phyloP scores from a whole-genome alignment of 2,113 vertebrate species.

The Regulus satrapa region DNA sequence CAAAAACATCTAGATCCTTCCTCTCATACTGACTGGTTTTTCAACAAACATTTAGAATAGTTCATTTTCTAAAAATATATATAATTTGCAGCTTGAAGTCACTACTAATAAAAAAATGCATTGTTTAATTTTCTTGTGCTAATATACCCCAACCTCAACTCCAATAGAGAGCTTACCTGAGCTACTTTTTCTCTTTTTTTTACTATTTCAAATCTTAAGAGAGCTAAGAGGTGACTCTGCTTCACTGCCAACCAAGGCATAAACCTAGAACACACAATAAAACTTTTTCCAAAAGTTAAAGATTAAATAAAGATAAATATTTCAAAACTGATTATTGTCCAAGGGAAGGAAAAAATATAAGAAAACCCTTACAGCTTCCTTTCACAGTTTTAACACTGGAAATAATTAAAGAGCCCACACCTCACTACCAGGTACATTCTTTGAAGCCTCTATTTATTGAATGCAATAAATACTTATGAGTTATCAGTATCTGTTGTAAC shows the following conservation, averaged over 20 bases:
- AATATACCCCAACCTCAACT: background rate
- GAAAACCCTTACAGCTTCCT: background rate
- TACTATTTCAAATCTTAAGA: background rate
- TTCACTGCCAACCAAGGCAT: background rate
- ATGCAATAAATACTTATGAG: constrained; percentile 21
- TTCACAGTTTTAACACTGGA: background rate
- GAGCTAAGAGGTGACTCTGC: background rate
- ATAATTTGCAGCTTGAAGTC: background rate
- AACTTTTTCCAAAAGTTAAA: background rate
- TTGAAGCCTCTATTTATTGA: constrained; percentile 26
- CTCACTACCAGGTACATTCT: background rate
- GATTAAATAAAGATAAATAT: background rate
- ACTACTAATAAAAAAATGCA: background rate
- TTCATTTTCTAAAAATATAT: background rate
- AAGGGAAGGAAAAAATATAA: background rate
- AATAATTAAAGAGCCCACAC: background rate
- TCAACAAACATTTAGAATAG: background rate
- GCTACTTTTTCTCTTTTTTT: background rate
- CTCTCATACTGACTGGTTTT: background rate
- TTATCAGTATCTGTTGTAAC: background rate
- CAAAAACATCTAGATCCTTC: background rate
- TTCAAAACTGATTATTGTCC: background rate
- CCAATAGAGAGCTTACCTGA: background rate
- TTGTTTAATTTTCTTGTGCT: background rate
- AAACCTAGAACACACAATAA: background rate